Conservation (phyloP, 2,888 invertebrate genomes). For the Drosophila diplacantha region DNA sequence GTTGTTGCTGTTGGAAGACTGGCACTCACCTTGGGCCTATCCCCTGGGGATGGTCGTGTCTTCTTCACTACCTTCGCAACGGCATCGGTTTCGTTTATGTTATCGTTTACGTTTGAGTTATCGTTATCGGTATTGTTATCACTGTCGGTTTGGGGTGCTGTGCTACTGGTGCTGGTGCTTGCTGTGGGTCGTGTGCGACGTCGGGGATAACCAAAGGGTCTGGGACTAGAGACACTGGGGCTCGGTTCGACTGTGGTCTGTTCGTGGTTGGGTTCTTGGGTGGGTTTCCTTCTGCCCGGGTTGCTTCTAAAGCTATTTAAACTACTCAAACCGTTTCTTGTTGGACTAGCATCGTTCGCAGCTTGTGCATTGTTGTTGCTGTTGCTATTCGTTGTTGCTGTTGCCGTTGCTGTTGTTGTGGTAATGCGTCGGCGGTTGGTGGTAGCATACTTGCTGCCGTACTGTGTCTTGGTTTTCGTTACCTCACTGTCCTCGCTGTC, state of each 20-base stretch:
- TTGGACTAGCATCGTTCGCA: conserved; percentile 68
- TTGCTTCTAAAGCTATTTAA: conserved; percentile 64
- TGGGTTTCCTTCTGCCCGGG: conserved; percentile 67
- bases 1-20: conserved; percentile 53
- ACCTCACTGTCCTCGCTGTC: conserved; percentile 62
- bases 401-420: conserved; percentile 41
- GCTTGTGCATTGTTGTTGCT: conserved; percentile 47
- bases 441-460: conserved; percentile 52
- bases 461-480: conserved; percentile 63
- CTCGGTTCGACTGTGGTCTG: conserved; percentile 30
- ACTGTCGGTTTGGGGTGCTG: conserved; percentile 34
- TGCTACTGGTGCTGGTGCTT: conserved; percentile 49
- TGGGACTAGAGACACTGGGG: conserved; percentile 78
- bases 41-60: conserved; percentile 59
- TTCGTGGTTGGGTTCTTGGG: conserved; percentile 47
- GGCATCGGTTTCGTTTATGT: conserved; percentile 48
- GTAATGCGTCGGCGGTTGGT: conserved; percentile 53
- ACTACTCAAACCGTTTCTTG: conserved; percentile 59
- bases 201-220: conserved; percentile 79
- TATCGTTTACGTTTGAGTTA: conserved; percentile 38
- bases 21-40: conserved; percentile 77
- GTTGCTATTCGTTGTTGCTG: conserved; percentile 28
- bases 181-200: conserved; percentile 78
- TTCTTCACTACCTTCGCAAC: conserved; percentile 54
- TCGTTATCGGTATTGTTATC: conserved; percentile 39